phyloP scores from a whole-genome alignment of 2,113 vertebrate species.

The Varanus komodoensis region DNA sequence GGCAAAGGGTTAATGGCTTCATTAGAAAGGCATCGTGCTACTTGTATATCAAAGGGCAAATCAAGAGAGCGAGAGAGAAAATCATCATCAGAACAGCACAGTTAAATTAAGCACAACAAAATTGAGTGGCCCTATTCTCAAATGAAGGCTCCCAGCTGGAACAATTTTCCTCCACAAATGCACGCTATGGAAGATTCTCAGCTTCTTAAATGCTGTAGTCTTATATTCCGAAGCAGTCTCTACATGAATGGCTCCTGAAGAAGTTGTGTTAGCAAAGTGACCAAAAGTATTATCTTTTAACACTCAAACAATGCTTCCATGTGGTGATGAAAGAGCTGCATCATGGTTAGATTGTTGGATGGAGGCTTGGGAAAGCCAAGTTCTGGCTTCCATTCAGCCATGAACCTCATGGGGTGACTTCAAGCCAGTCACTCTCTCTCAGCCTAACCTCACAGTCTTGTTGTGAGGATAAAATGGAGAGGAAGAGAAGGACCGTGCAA shows the following conservation, averaged over 20 bases:
- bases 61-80: slow-evolving; percentile 21
- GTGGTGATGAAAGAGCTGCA: too few species aligned
- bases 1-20: slow-evolving; percentile 63
- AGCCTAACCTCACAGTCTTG: too few species aligned
- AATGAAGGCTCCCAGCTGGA: neutral
- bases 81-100: slow-evolving; percentile 76
- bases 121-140: neutral
- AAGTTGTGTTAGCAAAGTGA: neutral
- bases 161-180: neutral
- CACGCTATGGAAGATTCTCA: neutral
- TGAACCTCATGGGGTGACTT: too few species aligned
- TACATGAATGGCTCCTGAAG: neutral
- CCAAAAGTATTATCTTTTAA: neutral
- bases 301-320: neutral
- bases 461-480: too few species aligned
- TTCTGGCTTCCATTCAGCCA: too few species aligned
- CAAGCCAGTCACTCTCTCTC: too few species aligned
- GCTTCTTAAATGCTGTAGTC: neutral
- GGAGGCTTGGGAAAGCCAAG: too few species aligned
- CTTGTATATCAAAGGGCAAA: slow-evolving; percentile 63
- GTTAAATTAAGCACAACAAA: slow-evolving; percentile 81
- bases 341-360: too few species aligned
- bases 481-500: too few species aligned
- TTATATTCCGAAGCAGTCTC: neutral
- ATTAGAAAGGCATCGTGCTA: slow-evolving; percentile 59